Evolutionary conservation across 1,140 invertebrate genomes (phyloP), one percentile per base, ranked within the genome.

Genomic region (Cyrtorhinus lividipennis): DNA sequence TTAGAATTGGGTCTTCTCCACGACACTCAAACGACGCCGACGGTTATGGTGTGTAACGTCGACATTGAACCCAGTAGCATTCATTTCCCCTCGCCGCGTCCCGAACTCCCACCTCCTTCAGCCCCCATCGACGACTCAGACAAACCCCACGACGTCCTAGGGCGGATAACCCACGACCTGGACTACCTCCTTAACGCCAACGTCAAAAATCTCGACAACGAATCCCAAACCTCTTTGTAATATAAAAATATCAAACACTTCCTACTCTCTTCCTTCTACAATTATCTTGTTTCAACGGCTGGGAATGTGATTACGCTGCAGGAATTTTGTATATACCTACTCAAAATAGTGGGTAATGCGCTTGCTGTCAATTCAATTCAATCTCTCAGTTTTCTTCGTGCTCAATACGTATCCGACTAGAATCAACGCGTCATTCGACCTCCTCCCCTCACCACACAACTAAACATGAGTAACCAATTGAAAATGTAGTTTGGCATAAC

Each of bases 111-210:
- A n/a, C 61, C 15, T 66, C 68, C 15, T 67, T 12, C 56, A 8
- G 22, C 59, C 22, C 13, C 24, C 2, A 59, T 24, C 18, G 63
- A 65, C 24, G 69, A 70, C 65, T 70, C 67, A 10, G 64, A 68
- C 56, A 30, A 68, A 18, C 61, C 76, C 15, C 75, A 77, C 59
- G 80, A 81, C 59, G 83, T 86, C 76, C 72, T 87, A 1, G 81
- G 85, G 72, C 79, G 84, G 66, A 87, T 87, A 68, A 83, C 82
- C 1, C 80, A 84, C 68, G 84, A 87, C 72, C 74, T 87, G 46
- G 84, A 87, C 72, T 87, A 86, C 74, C 71, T 87, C 62, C 72
- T 87, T 57, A 86, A 86, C 71, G 58, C 45, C 20, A 24, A 23
- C 26, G 44, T 56, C 18, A 13, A 45, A 12, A 45, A 24, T 44